Percentiles rank a stretch among this genome's conserved stretches.
Conservation (phyloP, 2,797 vertebrate species). For the Hydrophis major region DNA sequence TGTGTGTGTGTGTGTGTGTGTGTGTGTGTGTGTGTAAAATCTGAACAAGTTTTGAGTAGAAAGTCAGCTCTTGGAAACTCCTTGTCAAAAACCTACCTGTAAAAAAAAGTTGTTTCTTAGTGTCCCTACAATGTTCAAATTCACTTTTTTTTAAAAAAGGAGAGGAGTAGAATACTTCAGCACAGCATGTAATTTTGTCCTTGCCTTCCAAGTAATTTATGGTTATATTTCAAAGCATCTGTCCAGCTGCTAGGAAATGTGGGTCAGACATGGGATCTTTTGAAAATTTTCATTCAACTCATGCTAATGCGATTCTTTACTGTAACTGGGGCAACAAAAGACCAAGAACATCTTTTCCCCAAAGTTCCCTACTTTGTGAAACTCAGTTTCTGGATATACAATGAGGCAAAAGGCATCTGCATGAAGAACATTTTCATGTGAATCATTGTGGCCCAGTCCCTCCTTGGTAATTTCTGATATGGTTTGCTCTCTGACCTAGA, state of each 20-base stretch:
- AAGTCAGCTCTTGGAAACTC: not conserved
- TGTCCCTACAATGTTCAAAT: conserved; percentile 6
- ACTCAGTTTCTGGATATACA: not conserved
- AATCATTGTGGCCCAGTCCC: not conserved
- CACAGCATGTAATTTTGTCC: conserved; percentile 13
- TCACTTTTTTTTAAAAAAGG: not conserved
- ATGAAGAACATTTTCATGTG: not conserved
- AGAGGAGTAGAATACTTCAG: not conserved
- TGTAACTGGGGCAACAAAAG: not conserved
- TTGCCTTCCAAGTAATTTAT: conserved; percentile 16
- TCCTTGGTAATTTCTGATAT: not conserved
- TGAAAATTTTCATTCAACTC: not conserved
- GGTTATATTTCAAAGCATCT: not conserved
- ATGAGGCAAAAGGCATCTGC: not conserved
- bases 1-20: no score
- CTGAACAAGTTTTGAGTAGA: not conserved
- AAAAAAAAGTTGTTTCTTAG: not conserved
- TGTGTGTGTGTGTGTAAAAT: not conserved
- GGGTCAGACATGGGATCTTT: not conserved
- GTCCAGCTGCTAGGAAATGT: not conserved
- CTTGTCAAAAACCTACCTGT: not conserved
- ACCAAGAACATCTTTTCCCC: not conserved
- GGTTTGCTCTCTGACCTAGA: not conserved
- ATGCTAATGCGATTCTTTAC: not conserved
- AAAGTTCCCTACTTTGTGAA: not conserved